These are phyloP conservation scores for Sycophaga agraensis DNA, from an alignment of 1,140 invertebrate genomes.

Conservation along the genomic window DNA sequence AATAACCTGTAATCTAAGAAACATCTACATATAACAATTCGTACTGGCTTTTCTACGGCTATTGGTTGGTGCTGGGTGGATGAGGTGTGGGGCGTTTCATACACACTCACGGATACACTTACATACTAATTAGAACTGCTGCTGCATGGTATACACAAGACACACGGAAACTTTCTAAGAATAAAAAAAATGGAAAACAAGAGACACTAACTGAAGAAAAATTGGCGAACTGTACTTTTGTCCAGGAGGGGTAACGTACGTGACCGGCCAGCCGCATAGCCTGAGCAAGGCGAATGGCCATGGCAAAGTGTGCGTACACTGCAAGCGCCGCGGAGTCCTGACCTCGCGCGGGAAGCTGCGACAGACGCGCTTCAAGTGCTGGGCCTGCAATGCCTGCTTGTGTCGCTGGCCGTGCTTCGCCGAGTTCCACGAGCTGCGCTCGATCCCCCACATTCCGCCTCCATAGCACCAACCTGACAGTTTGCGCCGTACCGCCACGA, in stretches of 20 bases:
- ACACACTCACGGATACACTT: neutral
- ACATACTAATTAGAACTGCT: no score
- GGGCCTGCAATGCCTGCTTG: conserved; percentile 58
- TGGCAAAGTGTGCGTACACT: conserved; percentile 60
- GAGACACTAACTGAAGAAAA: conserved; percentile 50
- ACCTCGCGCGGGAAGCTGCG: conserved; percentile 57
- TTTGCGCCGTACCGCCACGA: neutral
- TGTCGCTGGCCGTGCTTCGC: conserved; percentile 58
- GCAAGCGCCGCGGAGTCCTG: conserved; percentile 56
- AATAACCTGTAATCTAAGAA: conserved; percentile 31
- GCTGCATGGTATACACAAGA: no score
- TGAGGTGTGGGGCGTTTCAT: conserved; percentile 34
- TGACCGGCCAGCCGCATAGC: conserved; percentile 57
- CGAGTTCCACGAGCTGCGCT: conserved; percentile 55
- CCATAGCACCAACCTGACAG: conserved; percentile 53
- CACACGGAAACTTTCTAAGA: no score
- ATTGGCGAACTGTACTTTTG: conserved; percentile 53
- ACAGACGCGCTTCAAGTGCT: conserved; percentile 60
- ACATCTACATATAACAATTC: neutral
- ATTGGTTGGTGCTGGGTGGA: conserved; percentile 28
- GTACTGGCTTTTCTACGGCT: conserved; percentile 19
- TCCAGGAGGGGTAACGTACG: conserved; percentile 56
- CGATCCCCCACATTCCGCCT: conserved; percentile 56
- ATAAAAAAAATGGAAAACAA: conserved; percentile 34
- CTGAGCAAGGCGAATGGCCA: conserved; percentile 60